Evolutionary conservation across 2,888 invertebrate genomes (phyloP).

Genomic region (Cataglyphis albicans): DNA sequence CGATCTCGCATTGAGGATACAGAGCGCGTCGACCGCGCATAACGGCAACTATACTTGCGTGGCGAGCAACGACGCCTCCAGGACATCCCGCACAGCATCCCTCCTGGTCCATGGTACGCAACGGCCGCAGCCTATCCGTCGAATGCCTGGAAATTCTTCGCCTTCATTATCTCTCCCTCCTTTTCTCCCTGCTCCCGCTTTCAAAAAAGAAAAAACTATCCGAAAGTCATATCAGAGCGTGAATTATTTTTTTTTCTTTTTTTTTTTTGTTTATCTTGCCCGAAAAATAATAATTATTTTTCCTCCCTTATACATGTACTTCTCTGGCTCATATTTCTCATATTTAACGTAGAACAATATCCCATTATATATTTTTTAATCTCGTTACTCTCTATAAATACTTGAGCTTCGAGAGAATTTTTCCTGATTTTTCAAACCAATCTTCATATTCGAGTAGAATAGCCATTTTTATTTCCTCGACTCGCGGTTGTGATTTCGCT

Average conservation of each 20-base stretch:
- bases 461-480: conserved; percentile 26
- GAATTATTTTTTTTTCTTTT: neutral
- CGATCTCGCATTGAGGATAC: conserved; percentile 86
- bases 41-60: conserved; percentile 87
- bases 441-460: conserved; percentile 18
- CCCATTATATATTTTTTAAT: neutral
- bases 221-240: neutral
- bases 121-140: conserved; percentile 27
- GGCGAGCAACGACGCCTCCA: conserved; percentile 86
- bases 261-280: neutral
- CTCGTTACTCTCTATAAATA: neutral
- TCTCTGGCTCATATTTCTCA: no score
- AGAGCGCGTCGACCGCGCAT: conserved; percentile 86
- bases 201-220: conserved; percentile 1
- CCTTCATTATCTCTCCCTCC: neutral
- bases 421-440: conserved; percentile 45
- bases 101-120: conserved; percentile 87
- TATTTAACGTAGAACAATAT: neutral
- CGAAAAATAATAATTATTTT: neutral
- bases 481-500: conserved; percentile 35
- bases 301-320: neutral
- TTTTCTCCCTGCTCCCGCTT: neutral
- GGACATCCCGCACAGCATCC: conserved; percentile 85
- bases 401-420: conserved; percentile 13
- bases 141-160: conserved; percentile 1